Percentiles rank a stretch among this genome's conserved stretches.
These are phyloP conservation scores for Dermochelys coriacea DNA, from an alignment of 2,797 vertebrate genomes.

Conservation along the genomic window DNA sequence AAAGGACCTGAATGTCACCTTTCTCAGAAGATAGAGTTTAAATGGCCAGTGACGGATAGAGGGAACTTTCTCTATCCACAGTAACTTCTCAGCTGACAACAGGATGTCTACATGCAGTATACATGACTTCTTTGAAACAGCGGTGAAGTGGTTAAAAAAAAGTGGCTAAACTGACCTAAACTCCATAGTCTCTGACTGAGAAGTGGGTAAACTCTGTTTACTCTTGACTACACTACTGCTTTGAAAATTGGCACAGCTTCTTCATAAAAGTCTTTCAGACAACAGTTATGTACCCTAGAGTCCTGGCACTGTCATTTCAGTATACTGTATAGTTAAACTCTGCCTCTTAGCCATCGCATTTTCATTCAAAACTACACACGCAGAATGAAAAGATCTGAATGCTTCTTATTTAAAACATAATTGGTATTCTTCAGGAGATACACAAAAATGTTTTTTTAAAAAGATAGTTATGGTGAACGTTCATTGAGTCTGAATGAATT, in stretches of 20 bases:
- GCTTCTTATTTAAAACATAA: slow-evolving; percentile 37
- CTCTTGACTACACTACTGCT: neutral
- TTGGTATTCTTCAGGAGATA: slow-evolving; percentile 51
- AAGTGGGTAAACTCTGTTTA: neutral
- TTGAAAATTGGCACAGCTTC: slow-evolving; percentile 23
- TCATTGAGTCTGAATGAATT: slow-evolving; percentile 18
- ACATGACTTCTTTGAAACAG: slow-evolving; percentile 14
- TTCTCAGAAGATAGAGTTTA: slow-evolving; percentile 35
- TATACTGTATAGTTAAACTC: slow-evolving; percentile 22
- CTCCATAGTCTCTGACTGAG: neutral
- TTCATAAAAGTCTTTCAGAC: slow-evolving; percentile 1
- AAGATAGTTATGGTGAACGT: slow-evolving; percentile 30
- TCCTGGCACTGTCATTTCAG: slow-evolving; percentile 42
- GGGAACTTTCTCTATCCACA: slow-evolving; percentile 27
- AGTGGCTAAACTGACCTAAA: neutral
- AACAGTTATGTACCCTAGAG: neutral
- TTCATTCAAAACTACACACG: slow-evolving; percentile 39
- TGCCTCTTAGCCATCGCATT: slow-evolving; percentile 29
- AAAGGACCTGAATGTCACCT: slow-evolving; percentile 41
- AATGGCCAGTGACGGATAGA: slow-evolving; percentile 41
- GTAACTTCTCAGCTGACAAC: slow-evolving; percentile 39
- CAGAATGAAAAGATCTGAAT: slow-evolving; percentile 59
- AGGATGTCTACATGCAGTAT: slow-evolving; percentile 48
- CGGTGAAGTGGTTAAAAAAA: neutral
- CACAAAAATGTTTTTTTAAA: slow-evolving; percentile 17